Percentiles rank a stretch among this genome's conserved stretches.
phyloP scores from a whole-genome alignment of 2,797 vertebrate species.

The Anguilla megastoma region DNA sequence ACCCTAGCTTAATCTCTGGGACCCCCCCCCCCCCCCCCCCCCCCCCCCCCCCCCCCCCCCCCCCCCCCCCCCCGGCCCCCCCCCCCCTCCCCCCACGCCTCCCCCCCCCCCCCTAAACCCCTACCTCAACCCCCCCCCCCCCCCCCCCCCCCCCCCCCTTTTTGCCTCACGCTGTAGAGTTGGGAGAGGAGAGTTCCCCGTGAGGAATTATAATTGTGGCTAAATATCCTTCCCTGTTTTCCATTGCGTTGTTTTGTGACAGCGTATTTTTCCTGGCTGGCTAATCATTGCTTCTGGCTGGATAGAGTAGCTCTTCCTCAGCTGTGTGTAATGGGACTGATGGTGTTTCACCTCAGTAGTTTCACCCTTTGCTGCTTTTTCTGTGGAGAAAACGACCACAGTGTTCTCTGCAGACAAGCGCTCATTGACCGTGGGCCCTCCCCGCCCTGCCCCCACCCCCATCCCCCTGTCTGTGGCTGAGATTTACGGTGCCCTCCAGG shows the following conservation, averaged over 20 bases:
- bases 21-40: no score
- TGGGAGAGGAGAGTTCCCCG: not conserved
- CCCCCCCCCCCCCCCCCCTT: no score
- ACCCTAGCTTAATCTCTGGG: no score
- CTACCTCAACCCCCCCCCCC: no score
- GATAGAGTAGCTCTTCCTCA: not conserved
- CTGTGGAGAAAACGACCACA: not conserved
- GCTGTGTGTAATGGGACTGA: not conserved
- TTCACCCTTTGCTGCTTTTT: not conserved
- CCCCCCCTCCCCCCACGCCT: no score
- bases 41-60: no score
- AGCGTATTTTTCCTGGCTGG: not conserved
- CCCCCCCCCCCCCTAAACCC: no score
- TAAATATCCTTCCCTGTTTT: not conserved
- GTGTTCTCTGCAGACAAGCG: conserved; percentile 30
- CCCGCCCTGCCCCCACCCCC: not conserved
- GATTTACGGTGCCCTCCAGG: conserved; percentile 52
- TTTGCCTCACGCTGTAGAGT: no score
- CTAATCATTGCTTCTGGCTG: not conserved
- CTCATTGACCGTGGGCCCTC: conserved; percentile 38
- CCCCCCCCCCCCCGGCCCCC: no score
- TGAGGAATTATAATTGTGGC: not conserved
- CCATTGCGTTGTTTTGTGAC: not conserved
- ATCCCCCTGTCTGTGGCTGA: conserved; percentile 42
- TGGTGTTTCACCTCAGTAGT: not conserved